These are phyloP conservation scores for Sicus ferrugineus DNA, from an alignment of 2,888 invertebrate species.

Conservation along the genomic window DNA sequence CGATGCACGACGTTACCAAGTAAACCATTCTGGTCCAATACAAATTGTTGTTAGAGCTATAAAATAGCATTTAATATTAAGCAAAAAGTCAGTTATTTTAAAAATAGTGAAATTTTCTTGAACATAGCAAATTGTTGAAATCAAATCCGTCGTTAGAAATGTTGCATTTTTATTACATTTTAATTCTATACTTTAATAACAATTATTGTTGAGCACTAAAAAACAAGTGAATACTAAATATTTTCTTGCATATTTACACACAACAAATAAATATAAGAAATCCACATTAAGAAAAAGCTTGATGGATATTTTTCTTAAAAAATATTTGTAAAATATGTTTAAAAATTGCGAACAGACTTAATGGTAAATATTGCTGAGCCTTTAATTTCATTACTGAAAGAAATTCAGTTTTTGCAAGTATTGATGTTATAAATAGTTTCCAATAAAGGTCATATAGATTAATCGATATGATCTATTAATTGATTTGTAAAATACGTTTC, in stretches of 20 bases:
- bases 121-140: not conserved
- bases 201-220: slow-evolving; percentile 19
- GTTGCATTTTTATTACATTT: slow-evolving; percentile 23
- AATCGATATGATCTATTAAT: too few relatives aligned
- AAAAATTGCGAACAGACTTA: too few relatives aligned
- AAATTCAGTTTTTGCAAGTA: too few relatives aligned
- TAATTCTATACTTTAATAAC: slow-evolving; percentile 15
- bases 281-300: not conserved
- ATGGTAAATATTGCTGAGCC: too few relatives aligned
- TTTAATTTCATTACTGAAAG: too few relatives aligned
- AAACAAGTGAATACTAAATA: slow-evolving; percentile 17
- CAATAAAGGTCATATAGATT: too few relatives aligned
- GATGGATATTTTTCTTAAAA: not conserved
- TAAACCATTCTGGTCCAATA: slow-evolving; percentile 39
- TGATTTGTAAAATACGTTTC: too few relatives aligned
- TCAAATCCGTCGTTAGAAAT: slow-evolving; percentile 8
- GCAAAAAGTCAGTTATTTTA: not conserved
- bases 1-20: slow-evolving; percentile 88
- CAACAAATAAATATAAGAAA: not conserved
- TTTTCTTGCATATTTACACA: slow-evolving; percentile 26
- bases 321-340: too few relatives aligned
- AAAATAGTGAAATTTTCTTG: slow-evolving; percentile 7
- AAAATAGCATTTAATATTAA: not conserved
- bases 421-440: too few relatives aligned
- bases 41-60: not conserved